Evolutionary conservation across 2,888 invertebrate genomes (phyloP).

Genomic region (Gari tellinella): DNA sequence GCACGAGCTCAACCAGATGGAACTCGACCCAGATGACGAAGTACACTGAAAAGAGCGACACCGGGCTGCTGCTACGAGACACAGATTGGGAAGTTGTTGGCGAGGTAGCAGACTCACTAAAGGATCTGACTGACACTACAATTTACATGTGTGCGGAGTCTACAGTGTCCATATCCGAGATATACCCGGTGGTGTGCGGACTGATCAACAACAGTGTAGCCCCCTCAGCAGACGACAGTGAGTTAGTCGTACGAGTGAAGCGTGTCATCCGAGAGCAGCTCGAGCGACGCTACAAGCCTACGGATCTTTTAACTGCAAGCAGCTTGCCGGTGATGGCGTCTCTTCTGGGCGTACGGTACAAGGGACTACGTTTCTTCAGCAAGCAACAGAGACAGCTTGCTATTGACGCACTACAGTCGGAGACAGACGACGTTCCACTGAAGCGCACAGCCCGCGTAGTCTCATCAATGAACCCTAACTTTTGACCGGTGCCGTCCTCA

Average conservation of each 20-base stretch:
- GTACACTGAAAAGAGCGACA: conserved; percentile 13
- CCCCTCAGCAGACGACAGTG: not conserved
- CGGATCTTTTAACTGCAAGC: not conserved
- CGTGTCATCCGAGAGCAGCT: not conserved
- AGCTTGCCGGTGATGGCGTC: not conserved
- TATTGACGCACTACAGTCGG: not conserved
- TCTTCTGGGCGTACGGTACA: conserved; percentile 2
- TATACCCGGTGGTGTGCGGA: conserved; percentile 8
- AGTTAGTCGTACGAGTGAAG: not conserved
- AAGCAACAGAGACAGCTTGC: not conserved
- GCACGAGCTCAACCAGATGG: conserved; percentile 9
- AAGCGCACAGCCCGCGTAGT: not conserved
- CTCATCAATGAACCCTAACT: too few relatives aligned
- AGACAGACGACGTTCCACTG: conserved; percentile 5
- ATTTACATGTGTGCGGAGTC: conserved; percentile 18
- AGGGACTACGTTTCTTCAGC: conserved; percentile 1
- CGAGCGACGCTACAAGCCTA: conserved; percentile 4
- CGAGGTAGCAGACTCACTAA: not conserved
- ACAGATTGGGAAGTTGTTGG: conserved; percentile 10
- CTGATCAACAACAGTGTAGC: conserved; percentile 1
- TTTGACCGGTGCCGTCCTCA: too few relatives aligned
- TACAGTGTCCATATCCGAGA: conserved; percentile 8
- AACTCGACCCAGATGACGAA: conserved; percentile 15
- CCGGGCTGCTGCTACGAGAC: conserved; percentile 11
- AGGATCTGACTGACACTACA: conserved; percentile 9